Evolutionary conservation across 2,888 invertebrate genomes (phyloP).

Genomic region (Eilema griseolum): DNA sequence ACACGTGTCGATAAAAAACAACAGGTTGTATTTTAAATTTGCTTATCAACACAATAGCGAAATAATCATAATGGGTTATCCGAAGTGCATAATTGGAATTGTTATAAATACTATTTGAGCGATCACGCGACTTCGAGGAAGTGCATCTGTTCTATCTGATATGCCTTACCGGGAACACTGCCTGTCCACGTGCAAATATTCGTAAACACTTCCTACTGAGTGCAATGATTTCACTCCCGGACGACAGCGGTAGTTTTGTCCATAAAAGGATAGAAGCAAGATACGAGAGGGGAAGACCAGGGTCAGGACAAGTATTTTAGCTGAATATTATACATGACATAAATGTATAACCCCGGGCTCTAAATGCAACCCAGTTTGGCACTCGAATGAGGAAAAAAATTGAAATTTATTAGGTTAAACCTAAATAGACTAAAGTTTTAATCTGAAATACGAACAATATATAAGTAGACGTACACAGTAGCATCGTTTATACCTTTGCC

Average conservation of each 20-base stretch:
- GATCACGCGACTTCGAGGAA: constrained; percentile 68
- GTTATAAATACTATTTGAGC: constrained; percentile 55
- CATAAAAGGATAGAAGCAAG: not conserved
- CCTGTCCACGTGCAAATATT: constrained; percentile 62
- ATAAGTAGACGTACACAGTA: not conserved
- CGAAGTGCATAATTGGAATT: constrained; percentile 55
- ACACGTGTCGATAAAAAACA: constrained; percentile 9
- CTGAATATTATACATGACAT: too few species aligned
- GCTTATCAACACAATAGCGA: constrained; percentile 32
- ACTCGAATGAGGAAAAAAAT: too few species aligned
- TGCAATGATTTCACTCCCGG: constrained; percentile 19
- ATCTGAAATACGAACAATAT: not conserved
- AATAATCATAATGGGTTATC: constrained; percentile 33
- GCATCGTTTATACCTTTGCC: not conserved
- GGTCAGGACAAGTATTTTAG: not conserved
- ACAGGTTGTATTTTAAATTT: constrained; percentile 37
- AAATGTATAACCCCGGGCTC: too few species aligned
- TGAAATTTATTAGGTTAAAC: too few species aligned
- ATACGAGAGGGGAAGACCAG: not conserved
- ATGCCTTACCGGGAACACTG: constrained; percentile 58
- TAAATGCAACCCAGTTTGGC: too few species aligned
- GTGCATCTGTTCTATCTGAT: constrained; percentile 61
- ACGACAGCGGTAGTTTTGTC: not conserved
- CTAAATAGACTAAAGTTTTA: too few species aligned
- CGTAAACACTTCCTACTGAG: constrained; percentile 52